Evolutionary conservation across 2,797 vertebrate species (phyloP), one percentile per base, ranked within the genome.

Genomic region (Leptodactylus fallax): DNA sequence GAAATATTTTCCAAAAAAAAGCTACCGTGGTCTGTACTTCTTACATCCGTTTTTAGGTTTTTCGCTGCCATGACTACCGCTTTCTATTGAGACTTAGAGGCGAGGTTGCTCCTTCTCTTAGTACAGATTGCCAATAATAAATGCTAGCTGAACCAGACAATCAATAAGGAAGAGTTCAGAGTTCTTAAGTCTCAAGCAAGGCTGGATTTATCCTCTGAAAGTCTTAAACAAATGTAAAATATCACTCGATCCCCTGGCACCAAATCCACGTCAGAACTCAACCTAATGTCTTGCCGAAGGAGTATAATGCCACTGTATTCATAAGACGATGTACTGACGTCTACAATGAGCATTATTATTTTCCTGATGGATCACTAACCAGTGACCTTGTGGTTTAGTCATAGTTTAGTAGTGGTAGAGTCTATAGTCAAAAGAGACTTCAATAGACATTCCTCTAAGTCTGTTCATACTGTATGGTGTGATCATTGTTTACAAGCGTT

Each of bases 181-280:
- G 55, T 23, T 60, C 78, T 60, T 58, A 45, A 27, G 56, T 79
- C 25, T 79, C 8, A 60, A 60, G 71, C 53, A 60, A 84, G 56
- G 53, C 49, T 7, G 51, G 4, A 36, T 56, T 74, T 55, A 53
- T 74, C 12, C 53, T 74, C 2, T 74, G 1, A 79, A 79, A 45
- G 78, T 45, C 55, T 79, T 79, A 60, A 60, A 60, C 7, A 56
- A 79, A 58, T 60, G 27, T 79, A 60, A 79, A 79, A 79, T 79
- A 60, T 79, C 78, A 79, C 17, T 2, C 5, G 56, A 25, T 79
- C 55, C 55, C 78, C 16, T 7, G 55, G 27, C 27, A 56, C n/a
- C n/a, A 56, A 47, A 56, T 14, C 63, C 25, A 7, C 19, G 27
- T 14, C 23, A n/a, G 36, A 77, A 49, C 45, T 78, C 61, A 51